Evolutionary conservation across 2,797 vertebrate genomes (phyloP).

Genomic region (Vespertilio murinus): DNA sequence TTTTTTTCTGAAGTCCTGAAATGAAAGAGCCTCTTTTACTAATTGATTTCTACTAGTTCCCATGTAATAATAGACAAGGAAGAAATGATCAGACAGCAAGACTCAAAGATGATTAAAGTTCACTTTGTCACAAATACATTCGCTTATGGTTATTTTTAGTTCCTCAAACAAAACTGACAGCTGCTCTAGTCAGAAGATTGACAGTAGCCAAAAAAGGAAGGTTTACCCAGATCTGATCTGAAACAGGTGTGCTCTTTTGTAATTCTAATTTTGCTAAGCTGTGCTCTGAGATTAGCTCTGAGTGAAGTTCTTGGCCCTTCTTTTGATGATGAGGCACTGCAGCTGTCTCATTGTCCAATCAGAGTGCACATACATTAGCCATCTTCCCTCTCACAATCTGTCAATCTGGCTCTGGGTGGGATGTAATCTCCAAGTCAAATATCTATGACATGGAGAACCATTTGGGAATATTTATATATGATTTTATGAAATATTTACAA

Average conservation of each 20-base stretch:
- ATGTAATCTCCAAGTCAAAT: not conserved
- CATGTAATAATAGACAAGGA: not conserved
- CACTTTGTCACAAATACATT: conserved; percentile 18
- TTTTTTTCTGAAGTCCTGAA: not conserved
- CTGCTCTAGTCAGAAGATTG: conserved; percentile 24
- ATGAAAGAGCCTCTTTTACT: not conserved
- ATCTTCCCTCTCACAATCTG: not conserved
- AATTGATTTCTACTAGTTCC: not conserved
- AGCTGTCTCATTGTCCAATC: not conserved
- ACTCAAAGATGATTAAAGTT: not conserved
- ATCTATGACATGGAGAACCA: not conserved
- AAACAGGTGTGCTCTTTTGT: not conserved
- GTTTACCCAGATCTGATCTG: not conserved
- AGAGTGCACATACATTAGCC: not conserved
- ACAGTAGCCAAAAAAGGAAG: not conserved
- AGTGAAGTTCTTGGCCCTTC: not conserved
- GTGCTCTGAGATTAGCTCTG: not conserved
- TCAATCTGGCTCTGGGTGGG: not conserved
- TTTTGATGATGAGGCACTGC: not conserved
- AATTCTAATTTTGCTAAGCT: not conserved
- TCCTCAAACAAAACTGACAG: not conserved
- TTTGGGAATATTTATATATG: not conserved
- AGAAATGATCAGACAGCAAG: not conserved
- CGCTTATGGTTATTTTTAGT: conserved; percentile 44
- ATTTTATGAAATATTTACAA: not conserved